Evolutionary conservation across 2,797 vertebrate species (phyloP).

Genomic region (Enteromius anoplus): DNA sequence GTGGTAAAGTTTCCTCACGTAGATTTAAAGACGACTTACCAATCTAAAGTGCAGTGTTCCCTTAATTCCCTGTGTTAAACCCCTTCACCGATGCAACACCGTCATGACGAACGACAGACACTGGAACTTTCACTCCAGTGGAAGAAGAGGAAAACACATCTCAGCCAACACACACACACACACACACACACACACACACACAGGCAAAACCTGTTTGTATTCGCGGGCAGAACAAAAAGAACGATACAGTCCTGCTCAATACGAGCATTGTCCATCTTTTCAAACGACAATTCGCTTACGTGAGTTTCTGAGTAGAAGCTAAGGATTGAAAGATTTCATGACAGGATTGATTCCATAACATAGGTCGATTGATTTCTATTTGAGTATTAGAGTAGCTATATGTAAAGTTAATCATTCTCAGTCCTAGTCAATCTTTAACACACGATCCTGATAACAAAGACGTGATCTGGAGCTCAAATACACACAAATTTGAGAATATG

Average conservation of each 20-base stretch:
- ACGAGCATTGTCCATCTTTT: neutral
- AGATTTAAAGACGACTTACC: slow-evolving; percentile 20
- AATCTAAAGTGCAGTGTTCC: neutral
- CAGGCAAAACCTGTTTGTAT: slow-evolving; percentile 37
- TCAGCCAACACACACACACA: neutral
- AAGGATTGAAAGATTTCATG: too few relatives aligned
- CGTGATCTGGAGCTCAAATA: neutral
- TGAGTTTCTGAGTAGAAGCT: neutral
- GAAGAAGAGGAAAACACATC: slow-evolving; percentile 1
- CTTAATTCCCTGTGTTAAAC: neutral
- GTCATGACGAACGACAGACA: slow-evolving; percentile 24
- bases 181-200: neutral
- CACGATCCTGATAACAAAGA: neutral
- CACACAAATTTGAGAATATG: neutral
- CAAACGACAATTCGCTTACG: neutral
- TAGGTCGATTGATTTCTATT: neutral
- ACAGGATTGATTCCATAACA: neutral
- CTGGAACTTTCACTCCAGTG: slow-evolving; percentile 16
- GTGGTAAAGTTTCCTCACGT: neutral
- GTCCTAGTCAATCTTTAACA: slow-evolving; percentile 31
- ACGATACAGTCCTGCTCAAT: neutral
- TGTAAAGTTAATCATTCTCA: slow-evolving; percentile 18
- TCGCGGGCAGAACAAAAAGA: neutral
- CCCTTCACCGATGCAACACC: neutral
- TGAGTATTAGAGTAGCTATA: neutral